Conservation (phyloP, 1,140 invertebrate species). For the Propsilocerus akamusi region DNA sequence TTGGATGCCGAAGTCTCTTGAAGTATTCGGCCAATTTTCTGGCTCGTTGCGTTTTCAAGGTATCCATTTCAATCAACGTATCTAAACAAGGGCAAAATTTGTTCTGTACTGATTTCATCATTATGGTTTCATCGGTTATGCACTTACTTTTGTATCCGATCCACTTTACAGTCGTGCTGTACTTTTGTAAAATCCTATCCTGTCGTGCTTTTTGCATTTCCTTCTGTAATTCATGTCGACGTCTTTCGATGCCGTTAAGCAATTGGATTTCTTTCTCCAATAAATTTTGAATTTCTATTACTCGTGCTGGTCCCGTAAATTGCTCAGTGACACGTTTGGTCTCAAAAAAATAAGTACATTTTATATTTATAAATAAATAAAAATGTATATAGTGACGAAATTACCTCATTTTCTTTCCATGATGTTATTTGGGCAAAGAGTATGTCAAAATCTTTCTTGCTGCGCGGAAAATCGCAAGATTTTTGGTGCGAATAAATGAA, state of each 20-base stretch:
- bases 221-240: slow-evolving; percentile 15
- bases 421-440: slow-evolving; percentile 30
- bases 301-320: slow-evolving; percentile 28
- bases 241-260: slow-evolving; percentile 31
- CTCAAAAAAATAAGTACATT: slow-evolving; percentile 2
- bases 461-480: slow-evolving; percentile 25
- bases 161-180: slow-evolving; percentile 36
- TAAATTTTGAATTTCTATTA: slow-evolving; percentile 30
- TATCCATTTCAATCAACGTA: slow-evolving; percentile 30
- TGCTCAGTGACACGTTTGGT: slow-evolving; percentile 25
- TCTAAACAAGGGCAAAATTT: background rate
- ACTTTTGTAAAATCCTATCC: slow-evolving; percentile 24
- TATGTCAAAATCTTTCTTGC: slow-evolving; percentile 34
- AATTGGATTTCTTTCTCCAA: slow-evolving; percentile 37
- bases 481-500: slow-evolving; percentile 9
- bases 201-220: slow-evolving; percentile 26
- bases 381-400: too few relatives aligned
- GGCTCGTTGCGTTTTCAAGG: slow-evolving; percentile 35
- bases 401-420: slow-evolving; percentile 30
- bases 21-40: slow-evolving; percentile 31
- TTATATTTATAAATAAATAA: too few relatives aligned
- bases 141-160: slow-evolving; percentile 23
- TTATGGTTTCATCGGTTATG: too few relatives aligned
- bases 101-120: background rate
- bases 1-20: slow-evolving; percentile 15